phyloP scores from a whole-genome alignment of 2,888 invertebrate species.

The Macrophya alboannulata region DNA sequence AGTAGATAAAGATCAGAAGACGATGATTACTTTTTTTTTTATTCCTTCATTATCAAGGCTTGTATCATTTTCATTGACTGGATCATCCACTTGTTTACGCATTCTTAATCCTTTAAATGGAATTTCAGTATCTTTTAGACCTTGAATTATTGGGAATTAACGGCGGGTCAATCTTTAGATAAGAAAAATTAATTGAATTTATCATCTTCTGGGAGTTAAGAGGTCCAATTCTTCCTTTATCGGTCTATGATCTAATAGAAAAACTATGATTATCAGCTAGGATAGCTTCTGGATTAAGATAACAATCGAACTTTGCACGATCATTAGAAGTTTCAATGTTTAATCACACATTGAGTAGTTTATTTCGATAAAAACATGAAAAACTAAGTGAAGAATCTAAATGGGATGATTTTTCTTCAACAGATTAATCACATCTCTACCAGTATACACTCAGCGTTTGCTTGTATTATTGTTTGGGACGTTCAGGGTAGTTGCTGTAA shows the following conservation, averaged over 20 bases:
- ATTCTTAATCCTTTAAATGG: not conserved
- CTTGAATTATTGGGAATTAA: not conserved
- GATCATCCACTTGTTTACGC: not conserved
- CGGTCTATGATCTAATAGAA: not conserved
- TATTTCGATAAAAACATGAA: not conserved
- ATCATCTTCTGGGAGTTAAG: not conserved
- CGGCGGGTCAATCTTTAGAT: not conserved
- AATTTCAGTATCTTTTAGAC: not conserved
- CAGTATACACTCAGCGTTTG: constrained; percentile 94
- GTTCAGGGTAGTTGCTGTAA: constrained; percentile 96
- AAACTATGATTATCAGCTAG: not conserved
- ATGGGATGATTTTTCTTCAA: constrained; percentile 61
- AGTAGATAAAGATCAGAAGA: not conserved
- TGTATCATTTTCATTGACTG: constrained; percentile 3
- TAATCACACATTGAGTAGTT: not conserved
- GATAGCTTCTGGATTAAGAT: not conserved
- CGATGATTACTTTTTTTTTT: not conserved
- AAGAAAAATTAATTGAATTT: not conserved
- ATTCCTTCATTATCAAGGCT: too few relatives aligned
- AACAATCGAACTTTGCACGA: constrained; percentile 1
- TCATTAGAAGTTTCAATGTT: not conserved
- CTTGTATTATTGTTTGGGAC: constrained; percentile 98
- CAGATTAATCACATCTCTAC: constrained; percentile 94
- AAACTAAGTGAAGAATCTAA: not conserved
- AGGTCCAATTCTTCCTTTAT: not conserved